Evolutionary conservation across 2,888 invertebrate species (phyloP).

Genomic region (Apeira syringaria): DNA sequence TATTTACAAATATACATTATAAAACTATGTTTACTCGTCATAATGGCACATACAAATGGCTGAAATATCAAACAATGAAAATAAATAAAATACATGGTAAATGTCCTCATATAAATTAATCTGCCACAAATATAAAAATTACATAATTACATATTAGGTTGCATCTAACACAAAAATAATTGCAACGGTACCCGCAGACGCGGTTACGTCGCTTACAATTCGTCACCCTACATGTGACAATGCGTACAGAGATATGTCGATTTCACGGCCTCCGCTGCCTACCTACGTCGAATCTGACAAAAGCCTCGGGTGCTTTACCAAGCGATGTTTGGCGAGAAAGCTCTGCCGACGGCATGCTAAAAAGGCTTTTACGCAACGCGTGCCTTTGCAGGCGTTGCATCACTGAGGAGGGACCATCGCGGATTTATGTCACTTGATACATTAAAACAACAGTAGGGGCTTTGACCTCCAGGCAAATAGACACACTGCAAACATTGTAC

Average conservation of each 20-base stretch:
- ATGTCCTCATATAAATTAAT: too few relatives aligned
- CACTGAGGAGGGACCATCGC: conserved; percentile 47
- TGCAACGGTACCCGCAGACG: conserved; percentile 58
- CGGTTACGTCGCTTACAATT: conserved; percentile 63
- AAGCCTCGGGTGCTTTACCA: conserved; percentile 65
- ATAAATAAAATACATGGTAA: too few relatives aligned
- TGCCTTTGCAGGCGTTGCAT: conserved; percentile 52
- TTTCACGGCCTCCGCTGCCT: conserved; percentile 56
- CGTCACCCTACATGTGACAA: conserved; percentile 52
- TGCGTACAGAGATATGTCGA: conserved; percentile 59
- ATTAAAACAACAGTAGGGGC: conserved; percentile 29
- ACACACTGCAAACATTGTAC: too few relatives aligned
- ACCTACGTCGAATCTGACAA: conserved; percentile 50
- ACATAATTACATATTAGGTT: conserved; percentile 9
- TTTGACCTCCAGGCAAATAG: neutral
- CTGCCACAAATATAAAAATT: too few relatives aligned
- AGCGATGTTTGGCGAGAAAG: conserved; percentile 68
- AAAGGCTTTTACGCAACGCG: conserved; percentile 70
- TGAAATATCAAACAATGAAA: too few relatives aligned
- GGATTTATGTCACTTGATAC: conserved; percentile 51
- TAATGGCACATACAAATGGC: too few relatives aligned
- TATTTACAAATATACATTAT: too few relatives aligned
- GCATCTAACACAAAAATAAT: conserved; percentile 22
- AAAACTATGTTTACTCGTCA: too few relatives aligned
- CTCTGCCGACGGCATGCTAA: conserved; percentile 74